These are phyloP conservation scores for Diachasmimorpha longicaudata DNA, from an alignment of 1,140 invertebrate species.

Conservation along the genomic window DNA sequence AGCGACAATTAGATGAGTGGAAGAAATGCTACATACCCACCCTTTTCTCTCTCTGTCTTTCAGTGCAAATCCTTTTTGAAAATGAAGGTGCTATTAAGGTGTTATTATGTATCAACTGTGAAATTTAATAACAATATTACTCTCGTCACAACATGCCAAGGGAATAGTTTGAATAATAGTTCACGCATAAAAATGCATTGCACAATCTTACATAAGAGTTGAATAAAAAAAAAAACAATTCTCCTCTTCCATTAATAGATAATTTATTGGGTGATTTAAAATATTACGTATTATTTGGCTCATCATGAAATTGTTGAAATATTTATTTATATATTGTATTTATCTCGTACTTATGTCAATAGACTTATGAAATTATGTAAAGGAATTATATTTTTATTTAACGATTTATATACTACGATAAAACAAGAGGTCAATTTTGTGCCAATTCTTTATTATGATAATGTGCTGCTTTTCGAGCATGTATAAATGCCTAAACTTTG, in stretches of 20 bases:
- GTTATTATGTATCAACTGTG: too few relatives aligned
- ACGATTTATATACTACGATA: not conserved
- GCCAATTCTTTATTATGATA: conserved; percentile 22
- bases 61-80: too few relatives aligned
- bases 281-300: not conserved
- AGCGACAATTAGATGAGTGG: too few relatives aligned
- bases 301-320: not conserved
- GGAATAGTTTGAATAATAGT: not conserved
- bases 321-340: not conserved
- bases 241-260: not conserved
- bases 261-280: not conserved
- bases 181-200: conserved; percentile 23
- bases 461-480: conserved; percentile 31
- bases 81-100: too few relatives aligned
- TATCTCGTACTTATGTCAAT: not conserved
- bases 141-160: too few relatives aligned
- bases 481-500: conserved; percentile 29
- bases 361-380: not conserved
- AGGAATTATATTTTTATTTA: not conserved
- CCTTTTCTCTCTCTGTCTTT: too few relatives aligned
- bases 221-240: not conserved
- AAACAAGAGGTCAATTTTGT: conserved; percentile 10
- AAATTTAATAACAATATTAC: not conserved
- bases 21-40: too few relatives aligned
- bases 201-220: conserved; percentile 27